These are phyloP conservation scores for Pachyuromys duprasi DNA, from an alignment of 2,797 vertebrate genomes.

Conservation along the genomic window DNA sequence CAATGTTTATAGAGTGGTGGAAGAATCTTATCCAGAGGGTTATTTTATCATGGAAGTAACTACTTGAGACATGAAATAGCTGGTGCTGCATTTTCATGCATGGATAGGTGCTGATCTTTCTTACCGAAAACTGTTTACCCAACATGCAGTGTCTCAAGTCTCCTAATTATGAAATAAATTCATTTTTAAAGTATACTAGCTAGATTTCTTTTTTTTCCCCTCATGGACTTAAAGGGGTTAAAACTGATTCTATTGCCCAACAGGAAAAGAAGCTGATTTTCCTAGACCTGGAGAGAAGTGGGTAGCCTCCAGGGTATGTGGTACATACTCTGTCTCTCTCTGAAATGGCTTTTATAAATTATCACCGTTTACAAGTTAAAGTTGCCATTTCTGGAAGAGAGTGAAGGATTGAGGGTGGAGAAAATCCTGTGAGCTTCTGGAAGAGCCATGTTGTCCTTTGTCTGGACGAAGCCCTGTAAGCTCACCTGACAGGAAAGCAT, in stretches of 20 bases:
- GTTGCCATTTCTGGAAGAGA: not conserved
- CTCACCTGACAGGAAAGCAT: not conserved
- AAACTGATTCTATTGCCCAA: not conserved
- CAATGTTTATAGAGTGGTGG: not conserved
- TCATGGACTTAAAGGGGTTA: not conserved
- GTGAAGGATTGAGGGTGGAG: not conserved
- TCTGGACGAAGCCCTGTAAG: not conserved
- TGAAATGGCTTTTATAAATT: slow-evolving; percentile 23
- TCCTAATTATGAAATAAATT: not conserved
- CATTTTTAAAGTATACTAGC: not conserved
- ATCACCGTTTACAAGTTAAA: not conserved
- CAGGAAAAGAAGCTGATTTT: not conserved
- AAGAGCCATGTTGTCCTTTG: not conserved
- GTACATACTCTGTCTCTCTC: not conserved
- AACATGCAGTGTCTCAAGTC: slow-evolving; percentile 17
- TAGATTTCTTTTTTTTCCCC: not conserved
- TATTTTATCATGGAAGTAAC: not conserved
- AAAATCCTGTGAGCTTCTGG: not conserved
- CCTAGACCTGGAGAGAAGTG: not conserved
- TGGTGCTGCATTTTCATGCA: not conserved
- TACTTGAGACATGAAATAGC: not conserved
- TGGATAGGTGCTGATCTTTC: not conserved
- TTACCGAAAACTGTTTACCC: not conserved
- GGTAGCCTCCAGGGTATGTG: not conserved
- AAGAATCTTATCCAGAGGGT: not conserved